Conservation (phyloP, 2,888 invertebrate genomes). For the Drosophila algonquin region DNA sequence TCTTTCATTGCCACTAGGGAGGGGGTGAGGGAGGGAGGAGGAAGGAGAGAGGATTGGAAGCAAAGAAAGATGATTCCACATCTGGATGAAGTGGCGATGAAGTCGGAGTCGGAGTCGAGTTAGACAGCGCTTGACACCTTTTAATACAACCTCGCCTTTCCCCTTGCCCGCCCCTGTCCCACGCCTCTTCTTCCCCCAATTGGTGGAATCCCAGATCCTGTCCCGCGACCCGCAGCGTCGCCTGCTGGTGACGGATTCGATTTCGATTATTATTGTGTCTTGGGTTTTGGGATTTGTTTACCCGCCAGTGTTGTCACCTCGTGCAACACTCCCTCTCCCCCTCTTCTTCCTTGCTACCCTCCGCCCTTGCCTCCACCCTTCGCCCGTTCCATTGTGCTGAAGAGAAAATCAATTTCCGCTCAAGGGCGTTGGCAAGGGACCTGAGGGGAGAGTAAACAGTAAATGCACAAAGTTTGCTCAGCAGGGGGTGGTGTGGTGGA, state of each 20-base stretch:
- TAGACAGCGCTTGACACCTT: slow-evolving; percentile 66
- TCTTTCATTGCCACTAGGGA: slow-evolving; percentile 45
- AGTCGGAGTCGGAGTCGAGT: no score
- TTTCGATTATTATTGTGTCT: slow-evolving; percentile 73
- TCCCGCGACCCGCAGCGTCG: slow-evolving; percentile 44
- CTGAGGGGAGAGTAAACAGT: slow-evolving; percentile 60
- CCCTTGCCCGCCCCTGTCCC: neutral
- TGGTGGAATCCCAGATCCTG: slow-evolving; percentile 8
- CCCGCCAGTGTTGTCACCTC: slow-evolving; percentile 47
- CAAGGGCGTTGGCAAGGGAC: slow-evolving; percentile 33
- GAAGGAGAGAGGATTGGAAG: neutral
- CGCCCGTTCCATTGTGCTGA: slow-evolving; percentile 3
- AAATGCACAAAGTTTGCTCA: slow-evolving; percentile 63
- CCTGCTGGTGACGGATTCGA: slow-evolving; percentile 70
- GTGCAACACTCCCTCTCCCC: no score
- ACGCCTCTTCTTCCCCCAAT: slow-evolving; percentile 9
- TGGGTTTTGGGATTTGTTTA: slow-evolving; percentile 70
- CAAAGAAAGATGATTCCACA: slow-evolving; percentile 24
- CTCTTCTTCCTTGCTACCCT: neutral
- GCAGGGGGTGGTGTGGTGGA: slow-evolving; percentile 18
- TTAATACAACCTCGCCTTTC: slow-evolving; percentile 46
- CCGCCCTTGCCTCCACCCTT: neutral
- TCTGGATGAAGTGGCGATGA: no score
- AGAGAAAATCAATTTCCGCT: slow-evolving; percentile 72
- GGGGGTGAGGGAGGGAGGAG: neutral